Percentiles rank a stretch among this genome's conserved stretches.
Conservation (phyloP, 2,113 vertebrate species). For the Anser brachyrhynchus region DNA sequence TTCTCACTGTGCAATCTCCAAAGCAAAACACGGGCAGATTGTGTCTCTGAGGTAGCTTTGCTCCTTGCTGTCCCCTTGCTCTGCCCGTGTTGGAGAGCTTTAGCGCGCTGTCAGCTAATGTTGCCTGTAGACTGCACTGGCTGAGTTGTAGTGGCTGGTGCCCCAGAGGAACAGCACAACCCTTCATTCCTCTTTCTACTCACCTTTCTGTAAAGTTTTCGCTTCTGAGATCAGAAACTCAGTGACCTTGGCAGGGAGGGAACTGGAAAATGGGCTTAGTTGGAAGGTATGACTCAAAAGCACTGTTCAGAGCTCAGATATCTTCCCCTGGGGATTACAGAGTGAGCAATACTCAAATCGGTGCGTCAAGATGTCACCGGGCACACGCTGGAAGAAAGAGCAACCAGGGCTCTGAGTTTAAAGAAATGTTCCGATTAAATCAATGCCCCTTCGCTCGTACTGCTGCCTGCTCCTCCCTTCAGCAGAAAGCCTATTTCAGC, state of each 20-base stretch:
- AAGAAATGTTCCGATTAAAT: neutral
- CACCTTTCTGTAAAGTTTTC: conserved; percentile 28
- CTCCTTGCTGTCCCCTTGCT: neutral
- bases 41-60: neutral
- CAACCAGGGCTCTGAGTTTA: neutral
- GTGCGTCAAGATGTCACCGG: conserved; percentile 50
- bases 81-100: neutral
- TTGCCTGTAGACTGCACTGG: neutral
- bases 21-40: neutral
- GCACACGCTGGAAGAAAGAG: neutral
- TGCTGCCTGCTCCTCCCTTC: neutral
- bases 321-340: conserved; percentile 22
- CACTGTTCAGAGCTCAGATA: conserved; percentile 4
- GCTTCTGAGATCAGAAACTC: conserved; percentile 41
- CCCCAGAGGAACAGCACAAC: neutral
- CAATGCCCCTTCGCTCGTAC: neutral
- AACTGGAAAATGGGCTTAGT: conserved; percentile 41
- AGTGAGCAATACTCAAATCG: conserved; percentile 36
- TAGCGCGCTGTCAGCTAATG: neutral
- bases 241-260: conserved; percentile 21
- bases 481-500: neutral
- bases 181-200: conserved; percentile 20
- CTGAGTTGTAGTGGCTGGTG: neutral
- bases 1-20: neutral
- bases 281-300: conserved; percentile 50